Conservation (phyloP, 2,888 invertebrate genomes). For the Tethea ocularis region DNA sequence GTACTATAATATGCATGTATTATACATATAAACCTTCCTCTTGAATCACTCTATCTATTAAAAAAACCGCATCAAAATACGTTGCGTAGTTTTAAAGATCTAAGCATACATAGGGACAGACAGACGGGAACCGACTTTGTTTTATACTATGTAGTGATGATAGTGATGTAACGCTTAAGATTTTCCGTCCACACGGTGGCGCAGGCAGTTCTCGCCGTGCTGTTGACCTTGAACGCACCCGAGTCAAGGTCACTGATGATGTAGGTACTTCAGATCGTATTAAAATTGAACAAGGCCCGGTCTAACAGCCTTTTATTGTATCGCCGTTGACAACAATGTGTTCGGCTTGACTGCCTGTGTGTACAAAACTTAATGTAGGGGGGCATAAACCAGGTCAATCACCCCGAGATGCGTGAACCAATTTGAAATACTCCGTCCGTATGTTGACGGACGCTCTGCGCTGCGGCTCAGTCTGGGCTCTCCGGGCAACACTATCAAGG, state of each 20-base stretch:
- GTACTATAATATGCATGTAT: too few species aligned
- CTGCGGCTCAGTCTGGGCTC: conserved; percentile 23
- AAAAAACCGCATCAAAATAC: too few species aligned
- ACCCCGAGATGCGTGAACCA: conserved; percentile 67
- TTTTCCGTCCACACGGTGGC: conserved; percentile 23
- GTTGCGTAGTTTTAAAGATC: too few species aligned
- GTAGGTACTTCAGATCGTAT: conserved; percentile 40
- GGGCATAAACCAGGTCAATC: conserved; percentile 66
- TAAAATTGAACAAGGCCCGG: conserved; percentile 49
- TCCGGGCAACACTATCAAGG: conserved; percentile 33
- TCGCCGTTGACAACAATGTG: conserved; percentile 62
- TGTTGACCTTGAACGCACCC: conserved; percentile 65
- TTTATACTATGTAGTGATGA: too few species aligned
- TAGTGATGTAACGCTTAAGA: conserved; percentile 36
- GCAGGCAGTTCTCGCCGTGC: conserved; percentile 33
- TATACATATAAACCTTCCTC: too few species aligned
- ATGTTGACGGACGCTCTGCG: conserved; percentile 46
- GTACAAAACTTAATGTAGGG: conserved; percentile 55
- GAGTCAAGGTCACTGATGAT: conserved; percentile 67
- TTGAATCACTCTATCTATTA: too few species aligned
- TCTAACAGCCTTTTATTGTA: conserved; percentile 66
- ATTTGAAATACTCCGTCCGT: conserved; percentile 64
- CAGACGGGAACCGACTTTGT: too few species aligned
- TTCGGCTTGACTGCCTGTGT: conserved; percentile 66
- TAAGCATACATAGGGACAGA: too few species aligned